These are phyloP conservation scores for Hydriomena furcata DNA, from an alignment of 2,888 invertebrate species.

Conservation along the genomic window DNA sequence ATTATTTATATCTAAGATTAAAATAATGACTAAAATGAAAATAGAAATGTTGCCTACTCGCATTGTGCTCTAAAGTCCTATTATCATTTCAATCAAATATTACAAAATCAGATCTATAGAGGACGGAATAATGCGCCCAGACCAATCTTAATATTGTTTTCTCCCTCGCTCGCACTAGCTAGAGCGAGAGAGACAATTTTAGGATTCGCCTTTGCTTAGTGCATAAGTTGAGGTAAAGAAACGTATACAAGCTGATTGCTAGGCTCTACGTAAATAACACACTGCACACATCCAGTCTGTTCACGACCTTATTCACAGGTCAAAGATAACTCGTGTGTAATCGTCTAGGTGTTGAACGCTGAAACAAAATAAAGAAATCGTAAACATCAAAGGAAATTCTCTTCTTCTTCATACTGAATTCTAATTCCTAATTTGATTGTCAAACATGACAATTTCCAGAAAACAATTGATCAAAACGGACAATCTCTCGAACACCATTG, in stretches of 20 bases:
- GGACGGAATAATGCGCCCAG: slow-evolving; percentile 43
- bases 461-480: no score
- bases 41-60: slow-evolving; percentile 65
- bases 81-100: slow-evolving; percentile 73
- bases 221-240: slow-evolving; percentile 48
- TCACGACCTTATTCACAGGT: slow-evolving; percentile 28
- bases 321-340: no score
- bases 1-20: slow-evolving; percentile 22
- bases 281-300: slow-evolving; percentile 41
- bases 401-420: no score
- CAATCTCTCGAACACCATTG: no score
- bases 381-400: no score
- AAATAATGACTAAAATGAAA: slow-evolving; percentile 74
- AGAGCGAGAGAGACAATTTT: neutral
- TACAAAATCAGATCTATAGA: slow-evolving; percentile 43
- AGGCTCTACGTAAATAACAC: slow-evolving; percentile 37
- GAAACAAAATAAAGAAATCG: slow-evolving; percentile 40
- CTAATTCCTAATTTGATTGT: no score
- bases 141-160: slow-evolving; percentile 5
- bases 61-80: slow-evolving; percentile 68
- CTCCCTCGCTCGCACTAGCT: neutral
- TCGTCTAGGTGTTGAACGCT: slow-evolving; percentile 66
- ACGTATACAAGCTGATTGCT: slow-evolving; percentile 30
- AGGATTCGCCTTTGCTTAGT: slow-evolving; percentile 5
- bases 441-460: no score